Evolutionary conservation across 2,888 invertebrate species (phyloP).

Genomic region (Lymantria monacha): DNA sequence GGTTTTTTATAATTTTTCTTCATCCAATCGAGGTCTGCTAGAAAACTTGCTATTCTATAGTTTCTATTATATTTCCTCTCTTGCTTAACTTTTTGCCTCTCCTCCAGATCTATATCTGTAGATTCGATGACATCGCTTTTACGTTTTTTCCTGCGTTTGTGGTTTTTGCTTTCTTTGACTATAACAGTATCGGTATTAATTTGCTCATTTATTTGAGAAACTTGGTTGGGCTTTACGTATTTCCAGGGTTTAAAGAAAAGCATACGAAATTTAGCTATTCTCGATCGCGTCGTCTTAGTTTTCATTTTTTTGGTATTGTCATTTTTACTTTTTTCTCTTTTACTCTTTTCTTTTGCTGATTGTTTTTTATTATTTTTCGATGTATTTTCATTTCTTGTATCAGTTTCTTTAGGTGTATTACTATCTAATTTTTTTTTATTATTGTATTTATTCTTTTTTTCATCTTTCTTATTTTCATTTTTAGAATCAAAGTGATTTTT

Average conservation of each 20-base stretch:
- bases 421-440: slow-evolving; percentile 1
- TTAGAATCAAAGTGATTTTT: background rate
- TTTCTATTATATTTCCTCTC: slow-evolving; percentile 38
- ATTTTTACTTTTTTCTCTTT: slow-evolving; percentile 9
- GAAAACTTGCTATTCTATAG: slow-evolving; percentile 43
- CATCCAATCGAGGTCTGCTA: slow-evolving; percentile 45
- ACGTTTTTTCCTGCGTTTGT: slow-evolving; percentile 53
- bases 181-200: slow-evolving; percentile 13
- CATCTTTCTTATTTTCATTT: slow-evolving; percentile 1
- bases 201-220: slow-evolving; percentile 12
- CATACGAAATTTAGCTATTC: slow-evolving; percentile 11
- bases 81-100: slow-evolving; percentile 17
- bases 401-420: slow-evolving; percentile 3
- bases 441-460: background rate
- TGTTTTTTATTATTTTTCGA: slow-evolving; percentile 11
- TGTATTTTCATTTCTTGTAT: slow-evolving; percentile 9
- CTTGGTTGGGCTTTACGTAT: slow-evolving; percentile 19
- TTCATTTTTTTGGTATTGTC: slow-evolving; percentile 10
- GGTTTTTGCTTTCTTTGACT: slow-evolving; percentile 35
- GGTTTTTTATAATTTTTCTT: slow-evolving; percentile 17
- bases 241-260: slow-evolving; percentile 35
- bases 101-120: background rate
- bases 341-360: background rate
- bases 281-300: slow-evolving; percentile 10
- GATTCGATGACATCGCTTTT: background rate